Base-by-base conservation (phyloP, 2,797 vertebrate species). In the Sebastes vulpes region DNA sequence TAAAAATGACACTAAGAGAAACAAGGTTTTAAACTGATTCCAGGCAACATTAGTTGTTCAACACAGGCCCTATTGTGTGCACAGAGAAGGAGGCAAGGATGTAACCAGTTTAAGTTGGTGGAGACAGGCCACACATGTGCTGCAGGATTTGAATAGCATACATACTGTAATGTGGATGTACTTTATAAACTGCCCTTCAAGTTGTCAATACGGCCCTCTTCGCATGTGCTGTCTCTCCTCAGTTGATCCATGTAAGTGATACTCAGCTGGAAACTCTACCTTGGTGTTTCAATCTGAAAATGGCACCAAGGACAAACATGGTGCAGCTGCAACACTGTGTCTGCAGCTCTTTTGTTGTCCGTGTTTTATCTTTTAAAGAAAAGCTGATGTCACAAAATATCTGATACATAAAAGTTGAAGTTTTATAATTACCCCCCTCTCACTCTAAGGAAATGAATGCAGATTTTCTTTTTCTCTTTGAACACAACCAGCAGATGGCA, bases 401-500 rank as follows among this genome's bases (percentile, higher is more conserved):
- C 20, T 5, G 4, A 65, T 29, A 2, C 2, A 59, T 14, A 9
- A 42, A 38, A 23, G 8, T 10, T 52, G 1, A 56, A 26, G 29
- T 53, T 66, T 25, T 32, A 50, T 31, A 18, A 46, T 61, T 4
- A 16, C 6, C 42, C 26, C 29, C 2, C 9, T 16, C 6, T 4
- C 31, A 21, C 11, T 54, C 6, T 46, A 4, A 57, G 60, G 18
- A 29, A 74, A 72, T 75, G 0, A 65, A 65, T 46, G 65, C 65
- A 28, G 56, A 53, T 32, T 75, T 31, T 9, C 12, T 20, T 35
- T 67, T 10, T 16, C 0, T 58, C 20, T 71, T 42, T 69, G 20
- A 79, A 67, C 3, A 63, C 67, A 60, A 38, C 91, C 92, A 94
- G 88, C 86, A 93, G 92, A 75, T 86, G 92, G 93, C 89, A 80